Conservation (phyloP, 2,113 vertebrate genomes). For the Lepidothrix coronata region DNA sequence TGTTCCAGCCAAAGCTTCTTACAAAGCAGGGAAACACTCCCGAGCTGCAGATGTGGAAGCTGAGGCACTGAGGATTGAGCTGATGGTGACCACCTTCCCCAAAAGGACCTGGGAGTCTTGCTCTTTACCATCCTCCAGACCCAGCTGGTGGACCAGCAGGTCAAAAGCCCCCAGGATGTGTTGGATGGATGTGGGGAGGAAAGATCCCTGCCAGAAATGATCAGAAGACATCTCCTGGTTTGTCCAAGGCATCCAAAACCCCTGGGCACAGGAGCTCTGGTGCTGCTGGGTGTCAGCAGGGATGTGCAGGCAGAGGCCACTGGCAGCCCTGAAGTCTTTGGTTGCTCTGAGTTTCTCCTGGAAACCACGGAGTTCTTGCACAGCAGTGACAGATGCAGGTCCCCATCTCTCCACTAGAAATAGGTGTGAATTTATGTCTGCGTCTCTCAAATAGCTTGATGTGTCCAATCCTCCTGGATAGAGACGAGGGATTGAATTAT, state of each 20-base stretch:
- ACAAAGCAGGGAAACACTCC: fast-evolving
- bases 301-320: background rate
- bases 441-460: slow-evolving; percentile 27
- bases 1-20: background rate
- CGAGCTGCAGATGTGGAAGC: background rate
- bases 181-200: background rate
- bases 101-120: fast-evolving
- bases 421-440: slow-evolving; percentile 24
- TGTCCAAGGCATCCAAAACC: background rate
- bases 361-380: background rate
- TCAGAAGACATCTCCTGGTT: background rate
- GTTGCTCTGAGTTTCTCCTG: background rate
- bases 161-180: background rate
- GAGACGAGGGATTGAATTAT: slow-evolving; percentile 56
- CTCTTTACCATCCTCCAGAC: background rate
- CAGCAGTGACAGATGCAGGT: background rate
- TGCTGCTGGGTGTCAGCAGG: background rate
- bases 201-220: fast-evolving
- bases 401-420: background rate
- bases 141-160: background rate
- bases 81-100: background rate
- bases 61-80: background rate
- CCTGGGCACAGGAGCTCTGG: background rate
- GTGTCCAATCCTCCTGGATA: slow-evolving; percentile 31
- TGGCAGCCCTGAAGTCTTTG: background rate